Conservation (phyloP, 64 coral and sea anemone species). For the Montipora efflorescens region DNA sequence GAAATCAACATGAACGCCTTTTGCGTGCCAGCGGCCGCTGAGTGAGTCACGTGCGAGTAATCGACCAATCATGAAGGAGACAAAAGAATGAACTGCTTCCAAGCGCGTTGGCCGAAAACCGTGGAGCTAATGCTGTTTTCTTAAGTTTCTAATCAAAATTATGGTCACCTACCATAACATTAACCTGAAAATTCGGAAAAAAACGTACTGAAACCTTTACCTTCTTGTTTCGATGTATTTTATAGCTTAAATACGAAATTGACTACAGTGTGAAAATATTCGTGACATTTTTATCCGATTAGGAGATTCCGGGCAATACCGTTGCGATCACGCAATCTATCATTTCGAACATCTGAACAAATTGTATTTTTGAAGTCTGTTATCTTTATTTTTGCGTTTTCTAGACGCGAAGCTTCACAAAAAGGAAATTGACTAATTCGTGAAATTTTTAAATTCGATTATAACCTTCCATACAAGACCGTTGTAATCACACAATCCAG, state of each 20-base stretch:
- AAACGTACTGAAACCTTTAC: not conserved
- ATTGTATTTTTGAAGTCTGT: too few relatives aligned
- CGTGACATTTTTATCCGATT: not conserved
- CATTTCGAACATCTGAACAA: not conserved
- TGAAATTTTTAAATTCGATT: too few relatives aligned
- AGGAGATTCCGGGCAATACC: not conserved
- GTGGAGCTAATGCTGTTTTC: not conserved
- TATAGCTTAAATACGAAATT: too few relatives aligned
- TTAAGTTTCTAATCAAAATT: not conserved
- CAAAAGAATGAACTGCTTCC: slow-evolving; percentile 19
- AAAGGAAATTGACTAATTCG: not conserved
- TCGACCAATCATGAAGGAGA: slow-evolving; percentile 14
- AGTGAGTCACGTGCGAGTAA: slow-evolving; percentile 50
- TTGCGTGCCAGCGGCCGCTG: slow-evolving; percentile 58
- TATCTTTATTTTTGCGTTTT: too few relatives aligned
- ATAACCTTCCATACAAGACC: not conserved
- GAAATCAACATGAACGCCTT: slow-evolving; percentile 66
- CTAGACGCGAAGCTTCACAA: too few relatives aligned
- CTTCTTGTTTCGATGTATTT: too few relatives aligned
- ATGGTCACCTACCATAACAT: not conserved
- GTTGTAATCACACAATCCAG: not conserved
- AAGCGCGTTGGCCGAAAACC: not conserved
- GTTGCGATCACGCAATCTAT: not conserved
- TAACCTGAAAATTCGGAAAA: not conserved
- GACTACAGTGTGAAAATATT: too few relatives aligned